Evolutionary conservation across 2,797 vertebrate genomes (phyloP), one percentile per base, ranked within the genome.

Genomic region (Salarias fasciatus): DNA sequence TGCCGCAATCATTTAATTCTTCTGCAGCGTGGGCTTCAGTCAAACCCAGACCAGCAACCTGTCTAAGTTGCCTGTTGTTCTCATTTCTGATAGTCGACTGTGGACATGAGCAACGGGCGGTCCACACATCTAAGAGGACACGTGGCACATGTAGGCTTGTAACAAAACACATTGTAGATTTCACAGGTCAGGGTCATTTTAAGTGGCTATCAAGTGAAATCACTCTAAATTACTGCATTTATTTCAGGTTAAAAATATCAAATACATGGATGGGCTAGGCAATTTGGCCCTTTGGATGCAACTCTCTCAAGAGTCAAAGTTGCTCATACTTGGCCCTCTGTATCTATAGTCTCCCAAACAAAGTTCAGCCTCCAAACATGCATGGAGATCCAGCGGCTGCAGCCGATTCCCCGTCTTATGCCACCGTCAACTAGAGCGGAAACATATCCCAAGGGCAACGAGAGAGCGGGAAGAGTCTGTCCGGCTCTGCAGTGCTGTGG

Each of bases 361-460:
- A 58, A 72, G 67, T 77, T 57, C 47, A 43, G 33, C 55, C 15
- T 42, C 38, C n/a, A 77, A 75, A 64, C 64, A 54, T 70, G 51
- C 47, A 80, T 47, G 29, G 43, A 65, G 56, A 79, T 82, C 62
- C 63, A 68, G 45, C n/a, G 52, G 47, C 64, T 73, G 54, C 37
- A 66, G 72, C 41, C 58, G 15, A 63, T 49, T 66, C 57, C 51
- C 38, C 41, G 59, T 65, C 47, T 44, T 58, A 53, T 49, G 46
- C 47, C 11, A 35, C 58, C 78, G 78, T 80, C 77, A 85, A 75
- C 45, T 71, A 53, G 76, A 84, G 80, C 63, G 35, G 58, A 85
- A 35, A 86, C 36, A 28, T 0, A 37, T 83, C 78, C 76, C 58
- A 12, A 2, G 60, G 77, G 79, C 53, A 44, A 62, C 41, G 1